Percentiles rank a stretch among this genome's conserved stretches.
Conservation (phyloP, 2,797 vertebrate genomes). For the Smutsia temminckii region DNA sequence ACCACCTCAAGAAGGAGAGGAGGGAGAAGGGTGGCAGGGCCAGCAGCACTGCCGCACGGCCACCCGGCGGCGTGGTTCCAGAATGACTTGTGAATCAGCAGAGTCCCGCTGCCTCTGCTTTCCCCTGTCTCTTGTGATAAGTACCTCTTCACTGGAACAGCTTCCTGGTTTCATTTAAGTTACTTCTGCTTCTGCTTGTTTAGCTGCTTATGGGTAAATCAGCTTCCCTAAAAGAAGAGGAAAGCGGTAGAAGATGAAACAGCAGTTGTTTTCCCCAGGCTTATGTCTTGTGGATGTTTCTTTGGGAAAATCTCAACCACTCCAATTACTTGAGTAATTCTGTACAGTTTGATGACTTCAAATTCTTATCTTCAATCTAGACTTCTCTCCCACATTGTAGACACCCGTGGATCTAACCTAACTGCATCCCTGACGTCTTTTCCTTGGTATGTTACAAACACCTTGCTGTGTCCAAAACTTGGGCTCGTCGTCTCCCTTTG, state of each 20-base stretch:
- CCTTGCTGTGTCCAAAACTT: neutral
- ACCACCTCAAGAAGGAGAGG: neutral
- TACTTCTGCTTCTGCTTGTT: conserved; percentile 12
- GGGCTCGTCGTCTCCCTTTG: neutral
- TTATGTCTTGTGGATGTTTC: neutral
- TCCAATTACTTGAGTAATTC: neutral
- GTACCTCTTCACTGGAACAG: neutral
- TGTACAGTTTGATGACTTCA: neutral
- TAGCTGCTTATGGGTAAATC: neutral
- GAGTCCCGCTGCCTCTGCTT: neutral
- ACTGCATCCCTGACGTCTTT: neutral
- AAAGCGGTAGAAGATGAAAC: neutral
- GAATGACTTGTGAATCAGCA: neutral
- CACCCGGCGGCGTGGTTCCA: neutral
- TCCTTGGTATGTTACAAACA: neutral
- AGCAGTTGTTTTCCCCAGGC: neutral
- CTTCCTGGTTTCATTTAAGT: conserved; percentile 27
- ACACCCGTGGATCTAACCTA: neutral
- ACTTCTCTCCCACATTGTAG: neutral
- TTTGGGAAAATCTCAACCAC: neutral
- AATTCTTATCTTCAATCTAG: neutral
- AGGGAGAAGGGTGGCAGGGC: neutral
- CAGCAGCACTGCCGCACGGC: neutral
- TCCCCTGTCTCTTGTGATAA: neutral
- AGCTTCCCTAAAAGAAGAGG: neutral